Evolutionary conservation across 64 coral and sea anemone genomes (phyloP), one percentile per base, ranked within the genome.

Genomic region (Cladopsammia gracilis): DNA sequence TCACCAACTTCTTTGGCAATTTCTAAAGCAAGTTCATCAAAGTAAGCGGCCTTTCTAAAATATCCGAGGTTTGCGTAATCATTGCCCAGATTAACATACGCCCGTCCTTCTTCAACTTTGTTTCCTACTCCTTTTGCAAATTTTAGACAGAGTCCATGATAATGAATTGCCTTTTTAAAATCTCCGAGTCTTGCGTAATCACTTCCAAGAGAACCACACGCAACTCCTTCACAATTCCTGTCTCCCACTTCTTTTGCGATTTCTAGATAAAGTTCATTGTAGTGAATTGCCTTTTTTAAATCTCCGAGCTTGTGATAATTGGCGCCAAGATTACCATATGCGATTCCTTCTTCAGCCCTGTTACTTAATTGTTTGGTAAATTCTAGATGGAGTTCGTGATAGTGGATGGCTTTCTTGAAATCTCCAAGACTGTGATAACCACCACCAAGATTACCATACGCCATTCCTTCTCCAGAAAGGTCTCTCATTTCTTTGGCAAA

Each of bases 391-490:
- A n/a, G n/a, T n/a, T n/a, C n/a, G n/a, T n/a, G n/a, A n/a, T n/a
- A n/a, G n/a, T n/a, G n/a, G n/a, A n/a, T n/a, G n/a, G n/a, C n/a
- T n/a, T n/a, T n/a, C n/a, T n/a, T n/a, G n/a, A 26, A 64, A 26
- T 83, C 58, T 34, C 19, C 23, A 2, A 83, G 48, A 66, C 26
- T 48, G 46, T 64, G 18, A 70, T 68, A 86, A 66, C 43, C 62
- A 45, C 47, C 44, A 15, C 82, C 82, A 6, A 86, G 46, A 64
- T 86, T 86, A n/a, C 45, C 61, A 46, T 86, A 86, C 45, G 82
- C 62, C 22, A 14, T 48, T 47, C 59, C 82, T 65, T 69, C 82
- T 52, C 25, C 43, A 5, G 34, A 1, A 48, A 11, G 49, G 44
- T 86, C 16, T 13, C 64, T 62, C 14, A 69, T 26, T 34, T 86